Conservation (phyloP, 2,797 vertebrate species). For the Coilia nasus region DNA sequence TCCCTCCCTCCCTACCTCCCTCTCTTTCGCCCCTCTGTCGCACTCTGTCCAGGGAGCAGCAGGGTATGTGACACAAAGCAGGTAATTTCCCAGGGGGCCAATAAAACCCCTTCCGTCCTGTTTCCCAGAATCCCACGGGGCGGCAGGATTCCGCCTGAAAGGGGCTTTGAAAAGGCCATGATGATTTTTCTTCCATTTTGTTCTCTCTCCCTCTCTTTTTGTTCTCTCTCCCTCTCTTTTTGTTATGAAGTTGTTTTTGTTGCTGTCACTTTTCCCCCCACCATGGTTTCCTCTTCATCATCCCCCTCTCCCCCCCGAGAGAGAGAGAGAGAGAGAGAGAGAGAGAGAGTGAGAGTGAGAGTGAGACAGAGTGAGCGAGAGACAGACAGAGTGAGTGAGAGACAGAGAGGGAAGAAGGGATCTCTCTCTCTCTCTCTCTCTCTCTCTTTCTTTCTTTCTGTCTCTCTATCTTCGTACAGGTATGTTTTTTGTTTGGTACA, state of each 20-base stretch:
- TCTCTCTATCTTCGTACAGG: too few species aligned
- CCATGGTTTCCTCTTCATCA: background rate
- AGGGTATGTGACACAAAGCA: slow-evolving; percentile 51
- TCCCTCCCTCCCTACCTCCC: too few species aligned
- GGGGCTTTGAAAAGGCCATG: slow-evolving; percentile 43
- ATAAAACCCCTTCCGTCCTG: slow-evolving; percentile 48
- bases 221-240: background rate
- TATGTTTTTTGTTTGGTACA: too few species aligned
- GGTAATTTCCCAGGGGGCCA: slow-evolving; percentile 58
- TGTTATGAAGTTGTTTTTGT: background rate
- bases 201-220: background rate
- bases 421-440: too few species aligned
- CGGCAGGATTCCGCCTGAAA: slow-evolving; percentile 37
- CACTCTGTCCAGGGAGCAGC: slow-evolving; percentile 43
- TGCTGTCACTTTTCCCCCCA: background rate
- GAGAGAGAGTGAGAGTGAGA: background rate
- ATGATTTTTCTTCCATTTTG: slow-evolving; percentile 28
- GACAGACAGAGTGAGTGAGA: too few species aligned
- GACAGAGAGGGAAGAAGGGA: too few species aligned
- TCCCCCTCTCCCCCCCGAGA: background rate
- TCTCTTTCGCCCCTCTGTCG: slow-evolving; percentile 31
- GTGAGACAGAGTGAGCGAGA: too few species aligned
- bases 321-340: background rate
- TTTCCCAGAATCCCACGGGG: slow-evolving; percentile 36
- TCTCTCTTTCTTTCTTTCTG: too few species aligned